Percentiles rank a stretch among this genome's conserved stretches.
These are phyloP conservation scores for Peromyscus maniculatus DNA, from an alignment of 2,113 vertebrate genomes.

Conservation along the genomic window DNA sequence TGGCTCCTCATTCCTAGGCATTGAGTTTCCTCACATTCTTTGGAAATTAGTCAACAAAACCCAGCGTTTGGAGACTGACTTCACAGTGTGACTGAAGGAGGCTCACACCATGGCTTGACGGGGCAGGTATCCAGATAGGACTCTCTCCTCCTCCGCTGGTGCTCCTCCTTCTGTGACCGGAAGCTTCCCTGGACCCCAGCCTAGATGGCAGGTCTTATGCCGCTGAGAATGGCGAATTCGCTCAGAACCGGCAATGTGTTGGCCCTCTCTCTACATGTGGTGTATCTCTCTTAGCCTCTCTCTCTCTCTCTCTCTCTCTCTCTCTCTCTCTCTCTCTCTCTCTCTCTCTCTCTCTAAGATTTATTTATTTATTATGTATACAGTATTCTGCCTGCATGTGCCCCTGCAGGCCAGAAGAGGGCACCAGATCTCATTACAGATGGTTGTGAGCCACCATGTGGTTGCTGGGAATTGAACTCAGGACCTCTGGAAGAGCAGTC, in stretches of 20 bases:
- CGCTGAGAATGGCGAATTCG: not conserved
- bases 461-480: too few relatives aligned
- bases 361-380: too few relatives aligned
- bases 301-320: not conserved
- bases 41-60: conserved; percentile 1
- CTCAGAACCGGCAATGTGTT: not conserved
- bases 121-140: not conserved
- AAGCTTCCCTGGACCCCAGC: not conserved
- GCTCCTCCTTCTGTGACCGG: too few relatives aligned
- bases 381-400: too few relatives aligned
- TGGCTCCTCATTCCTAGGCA: not conserved
- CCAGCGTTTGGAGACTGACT: not conserved
- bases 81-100: not conserved
- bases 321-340: not conserved
- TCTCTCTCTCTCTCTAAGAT: not conserved
- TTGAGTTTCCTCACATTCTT: not conserved
- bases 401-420: too few relatives aligned
- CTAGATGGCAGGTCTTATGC: not conserved
- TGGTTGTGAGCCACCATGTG: too few relatives aligned
- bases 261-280: not conserved
- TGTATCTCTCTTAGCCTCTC: not conserved
- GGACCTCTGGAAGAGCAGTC: too few relatives aligned
- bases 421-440: too few relatives aligned
- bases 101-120: not conserved
- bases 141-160: not conserved